Conservation (phyloP, 2,797 vertebrate species). For the Cercopithecus diana region DNA sequence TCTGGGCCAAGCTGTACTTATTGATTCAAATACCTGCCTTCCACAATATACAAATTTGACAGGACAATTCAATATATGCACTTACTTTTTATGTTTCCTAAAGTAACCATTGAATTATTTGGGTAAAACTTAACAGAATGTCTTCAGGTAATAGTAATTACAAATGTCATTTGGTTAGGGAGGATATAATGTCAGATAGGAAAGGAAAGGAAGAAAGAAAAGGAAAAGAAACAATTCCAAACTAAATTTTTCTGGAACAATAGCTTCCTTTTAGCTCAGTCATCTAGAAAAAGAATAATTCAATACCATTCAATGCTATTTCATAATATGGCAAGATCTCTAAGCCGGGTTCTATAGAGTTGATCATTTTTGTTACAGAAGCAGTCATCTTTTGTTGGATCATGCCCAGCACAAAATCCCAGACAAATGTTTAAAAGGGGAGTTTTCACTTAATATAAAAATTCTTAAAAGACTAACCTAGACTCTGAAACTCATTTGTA, state of each 20-base stretch:
- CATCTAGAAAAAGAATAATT: conserved; percentile 22
- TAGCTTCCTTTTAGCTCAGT: neutral
- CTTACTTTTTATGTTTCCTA: neutral
- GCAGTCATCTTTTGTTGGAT: neutral
- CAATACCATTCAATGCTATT: neutral
- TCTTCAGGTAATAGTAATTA: neutral
- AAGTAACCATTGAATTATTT: neutral
- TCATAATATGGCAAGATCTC: neutral
- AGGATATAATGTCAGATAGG: neutral
- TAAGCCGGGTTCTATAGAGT: neutral
- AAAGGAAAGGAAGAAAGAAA: neutral
- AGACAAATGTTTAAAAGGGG: conserved; percentile 29
- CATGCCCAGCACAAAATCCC: neutral
- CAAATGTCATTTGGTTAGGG: neutral
- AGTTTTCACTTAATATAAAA: conserved; percentile 75
- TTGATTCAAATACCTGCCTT: neutral
- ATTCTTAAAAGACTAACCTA: conserved; percentile 69
- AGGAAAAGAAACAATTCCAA: neutral
- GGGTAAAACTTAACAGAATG: neutral
- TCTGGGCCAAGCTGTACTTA: neutral
- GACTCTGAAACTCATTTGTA: conserved; percentile 37
- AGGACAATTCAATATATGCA: neutral
- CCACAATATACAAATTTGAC: neutral
- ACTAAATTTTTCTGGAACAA: neutral
- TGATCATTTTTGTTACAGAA: neutral